These are phyloP conservation scores for Drosophila ambigua DNA, from an alignment of 1,140 invertebrate genomes.

Conservation along the genomic window DNA sequence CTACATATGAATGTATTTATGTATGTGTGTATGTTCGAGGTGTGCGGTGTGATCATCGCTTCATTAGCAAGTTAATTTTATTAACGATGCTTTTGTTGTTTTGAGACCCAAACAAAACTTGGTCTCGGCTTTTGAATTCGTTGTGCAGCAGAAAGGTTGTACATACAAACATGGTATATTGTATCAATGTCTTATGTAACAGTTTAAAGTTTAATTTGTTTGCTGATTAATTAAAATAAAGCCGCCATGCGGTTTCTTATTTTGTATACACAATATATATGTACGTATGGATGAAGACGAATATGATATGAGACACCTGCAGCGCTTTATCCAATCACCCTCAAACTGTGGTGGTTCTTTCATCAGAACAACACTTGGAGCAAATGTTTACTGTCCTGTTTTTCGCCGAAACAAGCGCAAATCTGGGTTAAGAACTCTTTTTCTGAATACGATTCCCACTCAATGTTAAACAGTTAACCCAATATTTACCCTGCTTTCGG, in stretches of 20 bases:
- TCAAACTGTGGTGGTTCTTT: constrained; percentile 3
- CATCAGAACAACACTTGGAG: constrained; percentile 13
- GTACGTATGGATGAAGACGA: constrained; percentile 29
- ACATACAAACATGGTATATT: constrained; percentile 15
- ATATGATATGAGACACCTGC: constrained; percentile 23
- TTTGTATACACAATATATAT: constrained; percentile 24
- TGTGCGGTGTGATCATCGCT: constrained; percentile 62
- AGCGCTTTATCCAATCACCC: constrained; percentile 24
- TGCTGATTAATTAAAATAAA: constrained; percentile 56
- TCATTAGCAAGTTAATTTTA: constrained; percentile 81
- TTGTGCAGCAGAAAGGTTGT: constrained; percentile 60
- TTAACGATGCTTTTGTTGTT: constrained; percentile 59
- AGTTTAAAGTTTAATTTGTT: constrained; percentile 63
- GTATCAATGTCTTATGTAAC: constrained; percentile 57
- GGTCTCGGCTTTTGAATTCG: constrained; percentile 38
- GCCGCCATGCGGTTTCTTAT: constrained; percentile 25
- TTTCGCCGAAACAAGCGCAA: constrained; percentile 2
- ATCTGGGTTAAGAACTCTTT: constrained; percentile 36
- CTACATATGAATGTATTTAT: constrained; percentile 8
- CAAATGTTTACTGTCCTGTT: background rate
- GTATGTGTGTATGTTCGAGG: constrained; percentile 8
- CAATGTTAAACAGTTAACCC: constrained; percentile 48
- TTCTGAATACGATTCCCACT: constrained; percentile 9
- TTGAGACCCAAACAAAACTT: too few relatives aligned
- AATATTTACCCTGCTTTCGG: constrained; percentile 37